phyloP scores from a whole-genome alignment of 2,888 invertebrate genomes.

The Chalcosyrphus nemorum region DNA sequence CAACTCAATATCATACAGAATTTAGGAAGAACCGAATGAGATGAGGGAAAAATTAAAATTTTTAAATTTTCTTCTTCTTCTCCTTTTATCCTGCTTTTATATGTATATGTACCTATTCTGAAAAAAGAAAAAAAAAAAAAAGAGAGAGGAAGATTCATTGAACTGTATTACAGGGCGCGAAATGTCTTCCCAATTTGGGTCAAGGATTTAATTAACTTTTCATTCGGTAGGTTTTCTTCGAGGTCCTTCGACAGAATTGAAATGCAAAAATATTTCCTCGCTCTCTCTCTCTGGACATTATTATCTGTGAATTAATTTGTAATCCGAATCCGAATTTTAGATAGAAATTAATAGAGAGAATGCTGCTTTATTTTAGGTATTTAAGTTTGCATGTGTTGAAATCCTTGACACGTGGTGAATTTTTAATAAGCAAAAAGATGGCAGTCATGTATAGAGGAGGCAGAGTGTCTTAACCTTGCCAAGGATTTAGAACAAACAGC shows the following conservation, averaged over 20 bases:
- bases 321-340: conserved; percentile 33
- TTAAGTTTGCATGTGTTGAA: no score
- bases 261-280: conserved; percentile 49
- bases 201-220: conserved; percentile 73
- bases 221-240: conserved; percentile 46
- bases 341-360: no score
- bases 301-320: conserved; percentile 50
- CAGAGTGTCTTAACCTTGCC: no score
- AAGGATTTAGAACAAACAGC: no score
- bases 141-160: conserved; percentile 43
- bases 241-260: conserved; percentile 40
- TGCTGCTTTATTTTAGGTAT: no score
- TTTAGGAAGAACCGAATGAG: conserved; percentile 37
- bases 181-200: conserved; percentile 66
- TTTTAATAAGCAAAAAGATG: no score
- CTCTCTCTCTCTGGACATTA: conserved; percentile 17
- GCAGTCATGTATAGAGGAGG: no score
- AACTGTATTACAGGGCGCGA: conserved; percentile 62
- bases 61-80: neutral
- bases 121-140: neutral
- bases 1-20: conserved; percentile 62
- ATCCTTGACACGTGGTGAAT: no score
- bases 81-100: neutral
- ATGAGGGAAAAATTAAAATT: conserved; percentile 16
- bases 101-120: conserved; percentile 13